A percentile compares a stretch with the other conserved stretches of the same genome.
phyloP scores from a whole-genome alignment of 1,140 invertebrate genomes.

The Drosophila lacteicornis region DNA sequence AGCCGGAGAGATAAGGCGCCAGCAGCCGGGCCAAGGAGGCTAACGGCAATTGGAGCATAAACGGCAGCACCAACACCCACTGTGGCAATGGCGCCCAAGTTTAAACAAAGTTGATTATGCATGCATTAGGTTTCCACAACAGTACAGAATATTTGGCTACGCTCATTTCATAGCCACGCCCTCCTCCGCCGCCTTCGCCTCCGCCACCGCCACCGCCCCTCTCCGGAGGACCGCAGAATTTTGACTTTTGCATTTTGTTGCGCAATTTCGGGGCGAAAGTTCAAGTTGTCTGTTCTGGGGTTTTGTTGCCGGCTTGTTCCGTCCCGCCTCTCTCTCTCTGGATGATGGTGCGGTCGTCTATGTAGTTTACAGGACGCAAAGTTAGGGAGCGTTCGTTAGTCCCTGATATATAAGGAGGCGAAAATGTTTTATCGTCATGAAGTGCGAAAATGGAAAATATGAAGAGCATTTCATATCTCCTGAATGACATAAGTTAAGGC shows the following conservation, averaged over 20 bases:
- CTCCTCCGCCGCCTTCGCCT: not conserved
- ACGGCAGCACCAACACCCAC: constrained; percentile 56
- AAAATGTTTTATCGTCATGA: constrained; percentile 81
- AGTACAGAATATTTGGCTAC: constrained; percentile 75
- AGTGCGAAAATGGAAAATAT: constrained; percentile 82
- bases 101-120: constrained; percentile 84
- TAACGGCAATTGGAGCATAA: constrained; percentile 74
- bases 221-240: constrained; percentile 47
- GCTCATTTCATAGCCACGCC: constrained; percentile 75
- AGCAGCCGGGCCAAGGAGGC: constrained; percentile 31
- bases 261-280: constrained; percentile 78
- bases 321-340: too few relatives aligned
- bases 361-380: constrained; percentile 12
- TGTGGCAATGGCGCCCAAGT: constrained; percentile 70
- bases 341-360: constrained; percentile 1
- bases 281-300: constrained; percentile 67
- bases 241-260: constrained; percentile 83
- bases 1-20: constrained; percentile 74
- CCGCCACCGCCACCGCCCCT: not conserved
- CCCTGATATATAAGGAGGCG: constrained; percentile 45
- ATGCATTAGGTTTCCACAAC: constrained; percentile 80
- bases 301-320: constrained; percentile 43
- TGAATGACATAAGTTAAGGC: constrained; percentile 57
- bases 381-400: constrained; percentile 56
- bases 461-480: constrained; percentile 58